Percentiles rank a stretch among this genome's conserved stretches.
These are phyloP conservation scores for Trematocara nigrifrons DNA, from an alignment of 2,113 vertebrate genomes.

Conservation along the genomic window DNA sequence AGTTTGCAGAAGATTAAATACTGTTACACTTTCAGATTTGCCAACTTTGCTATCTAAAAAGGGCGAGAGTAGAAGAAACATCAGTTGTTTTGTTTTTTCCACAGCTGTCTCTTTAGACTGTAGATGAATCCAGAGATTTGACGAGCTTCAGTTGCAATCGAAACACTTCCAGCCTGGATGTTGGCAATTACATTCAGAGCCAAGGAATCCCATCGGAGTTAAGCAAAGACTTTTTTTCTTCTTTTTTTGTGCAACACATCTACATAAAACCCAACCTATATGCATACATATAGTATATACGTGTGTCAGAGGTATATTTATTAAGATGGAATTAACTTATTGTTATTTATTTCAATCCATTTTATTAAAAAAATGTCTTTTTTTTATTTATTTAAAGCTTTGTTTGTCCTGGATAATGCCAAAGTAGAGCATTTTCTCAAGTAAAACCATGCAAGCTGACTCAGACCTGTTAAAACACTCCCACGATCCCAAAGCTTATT, in stretches of 20 bases:
- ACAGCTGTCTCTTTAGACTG: conserved; percentile 9
- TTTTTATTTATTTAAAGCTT: conserved; percentile 84
- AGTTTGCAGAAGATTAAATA: neutral
- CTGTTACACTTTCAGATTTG: conserved; percentile 30
- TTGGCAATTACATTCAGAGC: conserved; percentile 74
- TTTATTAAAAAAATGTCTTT: conserved; percentile 77
- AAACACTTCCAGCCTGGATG: conserved; percentile 44
- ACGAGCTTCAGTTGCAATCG: conserved; percentile 41
- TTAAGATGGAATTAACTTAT: conserved; percentile 98
- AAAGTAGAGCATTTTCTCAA: conserved; percentile 75
- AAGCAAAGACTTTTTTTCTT: conserved; percentile 35
- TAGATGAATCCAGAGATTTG: conserved; percentile 3
- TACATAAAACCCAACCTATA: conserved; percentile 78
- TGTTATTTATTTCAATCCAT: conserved; percentile 97
- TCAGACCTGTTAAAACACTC: conserved; percentile 12
- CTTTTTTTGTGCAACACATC: conserved; percentile 60
- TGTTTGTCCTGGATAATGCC: conserved; percentile 85
- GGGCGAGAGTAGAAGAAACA: conserved; percentile 11
- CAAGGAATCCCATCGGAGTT: conserved; percentile 46
- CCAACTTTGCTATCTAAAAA: neutral
- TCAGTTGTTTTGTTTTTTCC: conserved; percentile 12
- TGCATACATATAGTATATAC: conserved; percentile 69
- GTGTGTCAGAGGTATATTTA: conserved; percentile 90
- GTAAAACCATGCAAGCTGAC: conserved; percentile 16
- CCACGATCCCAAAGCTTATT: neutral